Evolutionary conservation across 2,797 vertebrate genomes (phyloP).

Genomic region (Protonibea diacanthus): DNA sequence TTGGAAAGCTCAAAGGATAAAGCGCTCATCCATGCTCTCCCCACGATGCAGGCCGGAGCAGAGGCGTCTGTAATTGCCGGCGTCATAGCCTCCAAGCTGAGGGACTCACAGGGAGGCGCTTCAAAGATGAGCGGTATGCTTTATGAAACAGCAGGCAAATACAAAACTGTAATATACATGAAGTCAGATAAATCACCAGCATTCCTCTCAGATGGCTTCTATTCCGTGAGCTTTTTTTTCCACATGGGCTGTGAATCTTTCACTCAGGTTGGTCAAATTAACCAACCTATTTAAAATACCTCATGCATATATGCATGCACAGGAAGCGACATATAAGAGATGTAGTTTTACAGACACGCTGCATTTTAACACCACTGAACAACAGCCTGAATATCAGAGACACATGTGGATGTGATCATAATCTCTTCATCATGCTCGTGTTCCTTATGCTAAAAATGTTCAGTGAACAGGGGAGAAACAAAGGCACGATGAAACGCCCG

Average conservation of each 20-base stretch:
- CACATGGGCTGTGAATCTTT: not conserved
- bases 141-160: constrained; percentile 6
- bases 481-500: not conserved
- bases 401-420: not conserved
- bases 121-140: not conserved
- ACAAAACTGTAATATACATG: not conserved
- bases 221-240: not conserved
- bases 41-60: not conserved
- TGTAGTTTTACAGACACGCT: not conserved
- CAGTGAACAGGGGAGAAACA: not conserved
- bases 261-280: not conserved
- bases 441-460: not conserved
- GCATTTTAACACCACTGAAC: not conserved
- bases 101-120: not conserved
- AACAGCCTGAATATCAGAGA: not conserved
- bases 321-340: not conserved
- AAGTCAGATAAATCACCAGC: not conserved
- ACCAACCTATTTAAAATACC: not conserved
- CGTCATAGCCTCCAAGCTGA: not conserved
- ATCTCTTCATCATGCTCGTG: not conserved
- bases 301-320: not conserved
- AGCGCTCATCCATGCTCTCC: not conserved
- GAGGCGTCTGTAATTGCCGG: constrained; percentile 1
- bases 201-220: not conserved
- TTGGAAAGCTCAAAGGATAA: constrained; percentile 10